Conservation (phyloP, 2,797 vertebrate genomes). For the Heliangelus exortis region DNA sequence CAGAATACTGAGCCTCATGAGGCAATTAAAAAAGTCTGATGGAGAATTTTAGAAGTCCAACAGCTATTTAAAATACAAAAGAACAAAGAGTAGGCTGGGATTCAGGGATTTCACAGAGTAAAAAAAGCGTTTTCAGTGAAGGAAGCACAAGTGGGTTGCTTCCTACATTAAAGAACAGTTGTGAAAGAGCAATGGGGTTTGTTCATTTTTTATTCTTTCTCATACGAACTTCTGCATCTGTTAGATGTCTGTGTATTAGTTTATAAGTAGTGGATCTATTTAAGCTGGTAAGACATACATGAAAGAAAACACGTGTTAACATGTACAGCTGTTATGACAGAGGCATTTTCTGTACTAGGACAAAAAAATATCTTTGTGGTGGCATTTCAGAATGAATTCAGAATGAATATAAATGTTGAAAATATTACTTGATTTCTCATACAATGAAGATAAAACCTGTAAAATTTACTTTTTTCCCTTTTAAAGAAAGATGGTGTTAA, state of each 20-base stretch:
- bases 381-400: constrained; percentile 5
- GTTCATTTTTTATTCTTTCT: constrained; percentile 41
- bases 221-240: constrained; percentile 52
- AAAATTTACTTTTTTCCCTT: background rate
- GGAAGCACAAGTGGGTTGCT: background rate
- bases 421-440: background rate
- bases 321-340: constrained; percentile 10
- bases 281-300: constrained; percentile 16
- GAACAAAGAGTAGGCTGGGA: constrained; percentile 56
- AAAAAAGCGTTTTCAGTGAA: background rate
- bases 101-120: background rate
- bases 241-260: constrained; percentile 39
- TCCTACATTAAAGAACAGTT: constrained; percentile 54
- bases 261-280: constrained; percentile 45
- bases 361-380: background rate
- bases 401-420: constrained; percentile 1
- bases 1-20: constrained; percentile 24
- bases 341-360: background rate
- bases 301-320: constrained; percentile 30
- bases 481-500: background rate
- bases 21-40: constrained; percentile 42
- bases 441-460: background rate
- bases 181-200: constrained; percentile 29
- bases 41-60: constrained; percentile 13
- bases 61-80: constrained; percentile 37